These are phyloP conservation scores for Parotia lawesii DNA, from an alignment of 2,113 vertebrate species.

Conservation along the genomic window DNA sequence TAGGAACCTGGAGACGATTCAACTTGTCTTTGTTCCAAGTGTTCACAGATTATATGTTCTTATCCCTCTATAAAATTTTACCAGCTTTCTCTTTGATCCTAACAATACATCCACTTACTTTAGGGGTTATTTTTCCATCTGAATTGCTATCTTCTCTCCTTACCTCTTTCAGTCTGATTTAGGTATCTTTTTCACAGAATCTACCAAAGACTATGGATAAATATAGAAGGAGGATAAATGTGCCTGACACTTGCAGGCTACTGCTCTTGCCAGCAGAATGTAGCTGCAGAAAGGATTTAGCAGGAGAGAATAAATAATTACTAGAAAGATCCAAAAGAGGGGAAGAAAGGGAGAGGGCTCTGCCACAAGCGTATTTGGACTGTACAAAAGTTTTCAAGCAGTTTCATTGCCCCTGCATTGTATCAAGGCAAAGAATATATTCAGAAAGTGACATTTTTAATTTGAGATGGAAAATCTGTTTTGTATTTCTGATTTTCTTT, in stretches of 20 bases:
- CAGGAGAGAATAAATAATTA: slow-evolving; percentile 7
- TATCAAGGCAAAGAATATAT: neutral
- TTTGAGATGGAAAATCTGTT: neutral
- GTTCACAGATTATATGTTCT: neutral
- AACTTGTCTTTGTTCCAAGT: neutral
- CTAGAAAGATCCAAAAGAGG: neutral
- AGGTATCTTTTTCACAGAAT: neutral
- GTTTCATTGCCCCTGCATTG: neutral
- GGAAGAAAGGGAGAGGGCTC: neutral
- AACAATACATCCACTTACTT: neutral
- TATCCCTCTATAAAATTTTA: neutral
- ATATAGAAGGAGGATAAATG: slow-evolving; percentile 34
- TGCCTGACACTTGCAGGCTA: slow-evolving; percentile 5
- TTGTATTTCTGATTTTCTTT: neutral
- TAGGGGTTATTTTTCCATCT: neutral
- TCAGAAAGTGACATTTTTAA: neutral
- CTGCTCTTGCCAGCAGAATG: neutral
- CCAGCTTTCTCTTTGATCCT: neutral
- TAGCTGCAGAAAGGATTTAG: slow-evolving; percentile 14
- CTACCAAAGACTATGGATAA: neutral
- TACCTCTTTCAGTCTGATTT: neutral
- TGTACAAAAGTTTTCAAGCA: neutral
- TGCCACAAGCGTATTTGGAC: neutral
- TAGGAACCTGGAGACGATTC: neutral
- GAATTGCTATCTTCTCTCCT: neutral